phyloP scores from a whole-genome alignment of 1,140 invertebrate species.

The Scylla paramamosain region DNA sequence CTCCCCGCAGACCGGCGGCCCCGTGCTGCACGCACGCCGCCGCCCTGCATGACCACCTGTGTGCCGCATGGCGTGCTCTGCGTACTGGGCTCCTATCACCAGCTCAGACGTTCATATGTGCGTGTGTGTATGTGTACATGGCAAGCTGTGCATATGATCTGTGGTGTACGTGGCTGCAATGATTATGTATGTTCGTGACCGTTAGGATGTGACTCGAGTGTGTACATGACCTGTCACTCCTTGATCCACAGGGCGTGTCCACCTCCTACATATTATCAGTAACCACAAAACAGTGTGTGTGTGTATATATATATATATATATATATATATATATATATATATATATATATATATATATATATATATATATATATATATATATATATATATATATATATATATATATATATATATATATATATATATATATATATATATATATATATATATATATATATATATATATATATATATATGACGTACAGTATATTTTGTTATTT shows the following conservation, averaged over 20 bases:
- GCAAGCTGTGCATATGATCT: background rate
- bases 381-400: background rate
- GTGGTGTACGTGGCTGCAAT: background rate
- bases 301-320: constrained; percentile 37
- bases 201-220: background rate
- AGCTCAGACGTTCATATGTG: background rate
- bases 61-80: background rate
- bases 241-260: background rate
- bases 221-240: background rate
- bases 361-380: background rate
- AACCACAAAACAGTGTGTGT: background rate
- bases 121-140: background rate
- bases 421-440: constrained; percentile 54
- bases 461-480: background rate
- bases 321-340: constrained; percentile 57
- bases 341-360: constrained; percentile 47
- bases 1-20: background rate
- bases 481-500: background rate
- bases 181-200: background rate
- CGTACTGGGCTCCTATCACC: background rate
- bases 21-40: background rate
- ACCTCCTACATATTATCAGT: too few relatives aligned
- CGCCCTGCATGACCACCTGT: background rate
- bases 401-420: constrained; percentile 47
- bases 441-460: constrained; percentile 30